phyloP scores from a whole-genome alignment of 2,113 vertebrate genomes.

The Acanthisitta chloris region DNA sequence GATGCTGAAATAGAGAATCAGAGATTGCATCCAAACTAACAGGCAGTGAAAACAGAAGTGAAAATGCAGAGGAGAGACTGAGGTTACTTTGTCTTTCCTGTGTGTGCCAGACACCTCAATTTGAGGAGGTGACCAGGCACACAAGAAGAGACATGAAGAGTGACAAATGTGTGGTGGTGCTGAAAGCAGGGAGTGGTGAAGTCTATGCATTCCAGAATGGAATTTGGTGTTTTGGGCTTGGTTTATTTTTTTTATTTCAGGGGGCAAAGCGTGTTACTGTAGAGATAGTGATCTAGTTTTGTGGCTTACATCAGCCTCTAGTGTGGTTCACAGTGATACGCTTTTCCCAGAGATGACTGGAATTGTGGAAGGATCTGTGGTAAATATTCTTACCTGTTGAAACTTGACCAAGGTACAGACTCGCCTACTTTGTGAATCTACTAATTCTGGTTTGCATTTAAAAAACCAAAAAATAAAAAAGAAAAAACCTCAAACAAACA shows the following conservation, averaged over 20 bases:
- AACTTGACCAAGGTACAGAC: background rate
- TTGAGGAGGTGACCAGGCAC: background rate
- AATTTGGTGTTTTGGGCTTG: background rate
- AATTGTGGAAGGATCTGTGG: background rate
- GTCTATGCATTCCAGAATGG: background rate
- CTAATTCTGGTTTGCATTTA: background rate
- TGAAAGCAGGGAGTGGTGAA: background rate
- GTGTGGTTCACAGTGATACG: background rate
- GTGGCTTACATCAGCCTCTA: background rate
- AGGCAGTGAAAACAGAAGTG: background rate
- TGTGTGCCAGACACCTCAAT: background rate
- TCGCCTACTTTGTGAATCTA: background rate
- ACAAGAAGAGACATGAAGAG: background rate
- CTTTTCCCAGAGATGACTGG: background rate
- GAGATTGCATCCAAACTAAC: background rate
- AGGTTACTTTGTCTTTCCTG: background rate
- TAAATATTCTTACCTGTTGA: background rate
- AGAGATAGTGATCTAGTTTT: background rate
- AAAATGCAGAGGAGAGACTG: background rate
- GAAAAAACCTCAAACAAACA: background rate
- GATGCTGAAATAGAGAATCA: background rate
- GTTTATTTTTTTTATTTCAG: background rate
- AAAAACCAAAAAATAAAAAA: background rate
- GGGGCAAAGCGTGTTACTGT: background rate
- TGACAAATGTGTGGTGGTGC: background rate